phyloP scores from a whole-genome alignment of 2,888 invertebrate genomes.

The Schrankia costaestrigalis region DNA sequence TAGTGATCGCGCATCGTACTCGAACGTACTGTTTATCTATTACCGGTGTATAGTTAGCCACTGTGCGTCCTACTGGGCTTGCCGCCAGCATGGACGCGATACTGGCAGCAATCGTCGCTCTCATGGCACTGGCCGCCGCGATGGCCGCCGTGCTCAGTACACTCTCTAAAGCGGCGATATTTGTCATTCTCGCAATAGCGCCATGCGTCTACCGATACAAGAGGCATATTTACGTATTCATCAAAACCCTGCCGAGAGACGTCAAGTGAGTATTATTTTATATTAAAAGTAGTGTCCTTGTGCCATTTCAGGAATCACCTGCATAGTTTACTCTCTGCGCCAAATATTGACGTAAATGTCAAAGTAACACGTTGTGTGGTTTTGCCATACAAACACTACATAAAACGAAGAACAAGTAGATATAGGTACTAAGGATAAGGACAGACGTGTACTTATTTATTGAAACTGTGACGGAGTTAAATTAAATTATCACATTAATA shows the following conservation, averaged over 20 bases:
- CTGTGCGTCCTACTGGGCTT: constrained; percentile 68
- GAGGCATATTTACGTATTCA: constrained; percentile 81
- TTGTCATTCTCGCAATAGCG: constrained; percentile 79
- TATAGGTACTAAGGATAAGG: too few species aligned
- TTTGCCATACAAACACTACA: too few species aligned
- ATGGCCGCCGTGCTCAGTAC: constrained; percentile 82
- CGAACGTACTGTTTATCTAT: constrained; percentile 40
- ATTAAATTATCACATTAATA: too few species aligned
- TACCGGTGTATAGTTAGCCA: constrained; percentile 43
- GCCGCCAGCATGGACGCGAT: constrained; percentile 77
- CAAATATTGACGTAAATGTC: constrained; percentile 7
- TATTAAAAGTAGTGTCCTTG: constrained; percentile 13
- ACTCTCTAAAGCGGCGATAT: constrained; percentile 86
- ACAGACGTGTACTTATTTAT: too few species aligned
- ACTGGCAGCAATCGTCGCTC: constrained; percentile 73
- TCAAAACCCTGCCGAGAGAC: constrained; percentile 84
- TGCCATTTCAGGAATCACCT: constrained; percentile 1
- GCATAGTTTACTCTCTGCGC: constrained; percentile 2
- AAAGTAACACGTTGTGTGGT: neutral
- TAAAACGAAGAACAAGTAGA: too few species aligned
- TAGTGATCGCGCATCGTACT: constrained; percentile 35
- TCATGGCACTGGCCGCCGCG: constrained; percentile 77
- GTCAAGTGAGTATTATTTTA: constrained; percentile 78
- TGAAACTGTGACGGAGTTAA: too few species aligned
- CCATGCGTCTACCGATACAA: constrained; percentile 79